Base-by-base conservation (phyloP, 2,797 vertebrate species). In the Galaxias olidus region DNA sequence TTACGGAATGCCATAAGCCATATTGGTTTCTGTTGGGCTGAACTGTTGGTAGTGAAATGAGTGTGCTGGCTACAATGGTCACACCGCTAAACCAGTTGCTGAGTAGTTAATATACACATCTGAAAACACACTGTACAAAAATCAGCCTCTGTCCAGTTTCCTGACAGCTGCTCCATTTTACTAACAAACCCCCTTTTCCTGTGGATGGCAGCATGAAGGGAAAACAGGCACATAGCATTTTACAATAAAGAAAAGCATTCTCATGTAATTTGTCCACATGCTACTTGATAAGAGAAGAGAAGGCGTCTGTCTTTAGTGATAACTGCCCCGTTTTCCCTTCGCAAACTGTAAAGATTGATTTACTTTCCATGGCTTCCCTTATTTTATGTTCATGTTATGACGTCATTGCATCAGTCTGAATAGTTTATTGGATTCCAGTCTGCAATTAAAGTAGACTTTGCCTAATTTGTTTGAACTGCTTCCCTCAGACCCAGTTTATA, bases 351-450 rank as follows among this genome's bases (percentile, higher is more conserved):
- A 10, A 6, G 4, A 57, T 8, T 0, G 15, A n/a, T n/a, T 19
- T 30, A 3, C 15, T 17, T 17, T 18, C 47, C 19, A 47, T 43
- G 43, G 43, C 42, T 45, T 2, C 18, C 58, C 58, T 18, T n/a
- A n/a, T 51, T 43, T 66, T 48, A 18, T 17, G 43, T 52, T 58
- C 46, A 65, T 11, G 17, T 14, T 50, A 49, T 9, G 18, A 49
- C n/a, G 41, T 17, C 15, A 58, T 58, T 10, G 43, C 13, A 12
- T 10, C 5, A 1, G 15, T 52, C 19, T 9, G 15, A 51, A 15
- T 8, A 10, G 3, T 44, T 15, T 46, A 45, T 46, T 13, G 19
- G 50, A 52, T 15, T 20, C 50, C 50, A n/a, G 43, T 46, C 43
- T 56, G 53, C 4, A n/a, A 56, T 3, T 14, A 9, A 13, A 42